Base-by-base conservation (phyloP, 1,140 invertebrate genomes). In the Wiebesia pumilae region DNA sequence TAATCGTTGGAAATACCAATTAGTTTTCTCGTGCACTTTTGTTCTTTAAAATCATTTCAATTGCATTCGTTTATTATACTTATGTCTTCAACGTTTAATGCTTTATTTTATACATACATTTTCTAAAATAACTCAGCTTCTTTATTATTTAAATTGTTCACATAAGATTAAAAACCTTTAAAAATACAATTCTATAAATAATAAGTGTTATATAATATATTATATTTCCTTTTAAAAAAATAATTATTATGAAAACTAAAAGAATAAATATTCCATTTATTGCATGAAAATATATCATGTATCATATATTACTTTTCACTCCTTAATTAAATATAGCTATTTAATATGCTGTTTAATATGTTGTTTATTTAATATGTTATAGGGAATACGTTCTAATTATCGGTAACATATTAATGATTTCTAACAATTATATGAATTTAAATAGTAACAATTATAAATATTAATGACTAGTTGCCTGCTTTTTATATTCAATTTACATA, bases 1-100 rank as follows among this genome's bases (percentile, higher is more conserved):
- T 71, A 43, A 43, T 75, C 40, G 6, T 75, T 43, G 38, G 71
- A 75, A 75, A 75, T 43, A 43, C 38, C 40, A 75, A 75, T 75
- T 75, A 75, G 40, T 75, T 43, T 75, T 75, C 40, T 71, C 30
- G 40, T 71, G 21, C 69, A 38, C 35, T 71, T 71, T 38, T 38
- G 69, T 35, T 35, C 69, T 71, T 71, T 71, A 71, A 71, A 67
- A 67, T 67, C n/a, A 30, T 67, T n/a, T 1, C 4, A 67, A 71
- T 71, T 71, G 19, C 30, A 71, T 71, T 30, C 30, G 16, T 71
- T 71, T 35, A 38, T 33, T 71, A 14, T 62, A 71, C 33, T 38
- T 71, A 38, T 16, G 3, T 69, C 35, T 69, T 14, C 1, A 35
- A 33, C 65, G 58, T 62, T 4, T 62, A 62, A 27, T 27, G 3